Evolutionary conservation across 92 coral and sea anemone species (phyloP), one percentile per base, ranked within the genome.

Genomic region (Epizoanthus scotinus): DNA sequence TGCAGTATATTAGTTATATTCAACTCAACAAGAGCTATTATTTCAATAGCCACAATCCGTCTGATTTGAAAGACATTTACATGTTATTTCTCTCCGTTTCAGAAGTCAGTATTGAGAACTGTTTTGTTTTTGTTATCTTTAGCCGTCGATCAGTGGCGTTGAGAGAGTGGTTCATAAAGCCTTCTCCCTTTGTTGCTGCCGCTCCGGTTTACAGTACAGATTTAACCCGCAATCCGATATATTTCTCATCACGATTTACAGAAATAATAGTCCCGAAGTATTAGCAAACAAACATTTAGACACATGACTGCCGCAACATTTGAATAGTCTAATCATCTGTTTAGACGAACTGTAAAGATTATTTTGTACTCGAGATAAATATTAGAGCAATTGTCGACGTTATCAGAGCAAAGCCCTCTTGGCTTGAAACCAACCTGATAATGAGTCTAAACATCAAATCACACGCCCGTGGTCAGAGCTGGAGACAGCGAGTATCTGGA

Each of bases 171-270:
- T 68, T 68, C 49, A 57, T 68, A 25, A 75, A 59, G 28, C 3
- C 8, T 8, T 49, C 9, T 34, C 59, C 66, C 81, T 75, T 75
- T 75, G 81, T 75, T 17, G 55, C 40, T 40, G 67, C 81, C 81
- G 81, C 81, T 42, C 13, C 54, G 55, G 25, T 75, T 58, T 58
- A 59, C 34, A 14, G 21, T 57, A n/a, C 50, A 38, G 66, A 75
- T 58, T 73, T 73, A 25, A 50, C 79, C 52, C 62, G 67, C 66
- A 56, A 56, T 56, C 67, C 79, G 44, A 56, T 73, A 58, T 38
- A 38, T 17, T 59, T 50, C 67, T 34, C 81, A 75, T 47, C 81
- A 42, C 63, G 81, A 59, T 38, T 18, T 36, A 58, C 52, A n/a
- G 8, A 71, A 17, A 21, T 73, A 56, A 73, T 73, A 63, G 64